A percentile compares a stretch with the other conserved stretches of the same genome.
Evolutionary conservation across 1,140 invertebrate species (phyloP).

Genomic region (Lepidurus packardi): DNA sequence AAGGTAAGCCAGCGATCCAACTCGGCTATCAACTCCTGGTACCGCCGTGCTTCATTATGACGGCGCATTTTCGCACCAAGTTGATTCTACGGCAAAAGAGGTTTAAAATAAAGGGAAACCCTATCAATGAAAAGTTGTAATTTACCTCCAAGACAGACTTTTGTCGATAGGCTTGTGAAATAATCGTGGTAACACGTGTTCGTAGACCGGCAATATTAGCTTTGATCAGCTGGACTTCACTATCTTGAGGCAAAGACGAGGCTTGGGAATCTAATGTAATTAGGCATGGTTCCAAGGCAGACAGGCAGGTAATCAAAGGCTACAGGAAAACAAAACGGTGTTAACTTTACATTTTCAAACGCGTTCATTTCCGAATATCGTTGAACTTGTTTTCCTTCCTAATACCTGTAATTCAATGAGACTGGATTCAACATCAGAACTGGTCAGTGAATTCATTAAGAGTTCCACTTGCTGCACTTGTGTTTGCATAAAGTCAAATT

Average conservation of each 20-base stretch:
- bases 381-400: slow-evolving; percentile 41
- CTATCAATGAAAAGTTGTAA: neutral
- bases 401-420: neutral
- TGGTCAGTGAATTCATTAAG: neutral
- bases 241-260: slow-evolving; percentile 47
- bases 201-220: slow-evolving; percentile 48
- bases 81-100: neutral
- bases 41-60: slow-evolving; percentile 53
- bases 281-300: slow-evolving; percentile 31
- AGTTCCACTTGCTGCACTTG: slow-evolving; percentile 29
- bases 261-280: slow-evolving; percentile 22
- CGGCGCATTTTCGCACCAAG: slow-evolving; percentile 51
- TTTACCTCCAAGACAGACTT: slow-evolving; percentile 53
- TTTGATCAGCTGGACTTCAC: slow-evolving; percentile 50
- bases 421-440: neutral
- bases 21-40: slow-evolving; percentile 56
- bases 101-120: neutral
- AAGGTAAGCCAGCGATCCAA: slow-evolving; percentile 56
- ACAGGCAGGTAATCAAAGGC: slow-evolving; percentile 25
- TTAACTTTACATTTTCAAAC: neutral
- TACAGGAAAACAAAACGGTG: neutral
- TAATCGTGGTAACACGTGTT: slow-evolving; percentile 51
- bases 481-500: slow-evolving; percentile 5
- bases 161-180: slow-evolving; percentile 57
- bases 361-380: neutral